These are phyloP conservation scores for Micrastur ruficollis DNA, from an alignment of 2,797 vertebrate species.

Conservation along the genomic window DNA sequence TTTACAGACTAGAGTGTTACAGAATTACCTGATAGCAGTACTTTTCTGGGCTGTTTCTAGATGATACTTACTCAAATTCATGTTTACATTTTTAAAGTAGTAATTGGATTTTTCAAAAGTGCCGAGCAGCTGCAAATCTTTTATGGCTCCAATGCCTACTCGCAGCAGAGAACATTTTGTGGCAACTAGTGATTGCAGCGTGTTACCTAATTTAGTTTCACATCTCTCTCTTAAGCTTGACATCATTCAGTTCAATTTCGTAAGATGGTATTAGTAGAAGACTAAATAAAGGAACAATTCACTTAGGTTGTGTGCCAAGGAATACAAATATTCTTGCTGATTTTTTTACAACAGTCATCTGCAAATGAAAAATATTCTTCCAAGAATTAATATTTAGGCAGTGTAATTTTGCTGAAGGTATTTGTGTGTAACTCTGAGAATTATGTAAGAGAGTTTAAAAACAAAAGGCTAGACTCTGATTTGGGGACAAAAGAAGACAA, in stretches of 20 bases:
- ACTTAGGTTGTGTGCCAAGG: neutral
- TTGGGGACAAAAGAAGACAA: neutral
- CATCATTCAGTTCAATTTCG: neutral
- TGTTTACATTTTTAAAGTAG: neutral
- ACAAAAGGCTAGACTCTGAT: neutral
- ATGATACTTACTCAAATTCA: neutral
- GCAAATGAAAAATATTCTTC: neutral
- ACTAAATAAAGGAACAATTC: neutral
- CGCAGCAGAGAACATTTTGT: neutral
- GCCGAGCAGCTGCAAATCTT: neutral
- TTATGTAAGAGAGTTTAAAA: neutral
- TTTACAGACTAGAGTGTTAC: neutral
- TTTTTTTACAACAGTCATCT: neutral
- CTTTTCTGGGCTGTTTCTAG: neutral
- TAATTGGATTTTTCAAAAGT: conserved; percentile 6
- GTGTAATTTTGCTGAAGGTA: neutral
- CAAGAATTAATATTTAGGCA: neutral
- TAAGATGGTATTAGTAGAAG: neutral
- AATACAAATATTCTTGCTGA: neutral
- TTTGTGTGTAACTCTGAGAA: neutral
- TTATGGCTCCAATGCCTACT: neutral
- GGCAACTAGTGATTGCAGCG: neutral
- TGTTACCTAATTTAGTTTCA: neutral
- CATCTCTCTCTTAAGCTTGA: neutral
- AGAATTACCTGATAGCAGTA: neutral